phyloP scores from a whole-genome alignment of 2,797 vertebrate genomes.

The Thripadectes ignobilis region DNA sequence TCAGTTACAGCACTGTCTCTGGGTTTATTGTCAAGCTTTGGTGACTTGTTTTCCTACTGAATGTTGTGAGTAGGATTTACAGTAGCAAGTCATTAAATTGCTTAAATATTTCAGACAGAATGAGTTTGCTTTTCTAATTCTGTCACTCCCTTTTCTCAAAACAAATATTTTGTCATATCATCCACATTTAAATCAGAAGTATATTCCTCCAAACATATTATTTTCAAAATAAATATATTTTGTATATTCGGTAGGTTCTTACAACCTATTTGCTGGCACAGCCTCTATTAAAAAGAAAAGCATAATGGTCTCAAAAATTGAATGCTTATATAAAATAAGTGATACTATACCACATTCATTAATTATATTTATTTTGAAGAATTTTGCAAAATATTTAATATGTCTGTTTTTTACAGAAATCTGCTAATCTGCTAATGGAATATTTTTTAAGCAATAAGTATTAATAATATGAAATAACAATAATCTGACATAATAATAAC shows the following conservation, averaged over 20 bases:
- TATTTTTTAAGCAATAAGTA: slow-evolving; percentile 1
- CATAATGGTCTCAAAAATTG: background rate
- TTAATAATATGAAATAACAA: background rate
- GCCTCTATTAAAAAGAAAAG: background rate
- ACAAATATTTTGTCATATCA: background rate
- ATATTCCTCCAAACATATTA: background rate
- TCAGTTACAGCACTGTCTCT: slow-evolving; percentile 26
- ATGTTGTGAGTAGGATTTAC: background rate
- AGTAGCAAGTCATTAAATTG: slow-evolving; percentile 50
- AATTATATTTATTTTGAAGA: background rate
- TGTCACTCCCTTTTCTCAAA: background rate
- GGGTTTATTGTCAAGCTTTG: slow-evolving; percentile 54
- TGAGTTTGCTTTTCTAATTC: slow-evolving; percentile 54
- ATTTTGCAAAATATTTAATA: background rate
- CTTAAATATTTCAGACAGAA: slow-evolving; percentile 28
- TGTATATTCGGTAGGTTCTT: background rate
- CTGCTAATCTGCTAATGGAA: background rate
- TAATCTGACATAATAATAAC: no score
- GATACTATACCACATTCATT: background rate
- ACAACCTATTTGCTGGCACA: background rate
- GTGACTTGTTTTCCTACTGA: slow-evolving; percentile 52
- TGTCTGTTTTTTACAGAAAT: background rate
- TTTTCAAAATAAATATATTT: background rate
- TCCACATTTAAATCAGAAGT: background rate
- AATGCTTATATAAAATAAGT: background rate